A percentile compares a stretch with the other conserved stretches of the same genome.
phyloP scores from a whole-genome alignment of 2,113 vertebrate species.

The Campylomormyrus tamandua region DNA sequence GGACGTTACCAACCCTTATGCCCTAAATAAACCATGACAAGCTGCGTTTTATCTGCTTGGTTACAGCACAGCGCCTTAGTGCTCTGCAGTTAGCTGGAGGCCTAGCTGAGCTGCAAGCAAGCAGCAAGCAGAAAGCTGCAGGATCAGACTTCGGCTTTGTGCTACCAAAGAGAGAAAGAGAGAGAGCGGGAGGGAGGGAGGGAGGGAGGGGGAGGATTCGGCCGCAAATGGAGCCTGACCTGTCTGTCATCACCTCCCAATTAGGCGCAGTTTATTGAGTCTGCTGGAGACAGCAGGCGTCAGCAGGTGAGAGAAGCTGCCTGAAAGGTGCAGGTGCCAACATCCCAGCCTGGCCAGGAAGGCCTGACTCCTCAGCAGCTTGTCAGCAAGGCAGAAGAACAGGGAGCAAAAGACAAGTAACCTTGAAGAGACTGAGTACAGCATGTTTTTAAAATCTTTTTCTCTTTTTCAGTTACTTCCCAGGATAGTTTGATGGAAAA shows the following conservation, averaged over 20 bases:
- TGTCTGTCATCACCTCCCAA: conserved; percentile 68
- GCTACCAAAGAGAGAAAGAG: background rate
- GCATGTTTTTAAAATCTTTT: conserved; percentile 47
- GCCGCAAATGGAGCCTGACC: conserved; percentile 50
- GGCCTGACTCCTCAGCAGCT: conserved; percentile 22
- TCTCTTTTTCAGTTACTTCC: conserved; percentile 29
- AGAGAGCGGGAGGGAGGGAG: background rate
- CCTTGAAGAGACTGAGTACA: conserved; percentile 41
- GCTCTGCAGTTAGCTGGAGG: background rate
- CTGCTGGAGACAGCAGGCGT: conserved; percentile 57
- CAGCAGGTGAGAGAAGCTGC: conserved; percentile 58
- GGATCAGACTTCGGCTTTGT: conserved; percentile 18
- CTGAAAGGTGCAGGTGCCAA: conserved; percentile 51
- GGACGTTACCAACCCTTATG: background rate
- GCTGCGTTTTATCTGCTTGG: background rate
- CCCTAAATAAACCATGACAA: background rate
- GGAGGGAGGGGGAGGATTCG: conserved; percentile 26
- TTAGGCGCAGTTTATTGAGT: conserved; percentile 63
- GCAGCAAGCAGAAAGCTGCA: background rate
- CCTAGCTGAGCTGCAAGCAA: background rate
- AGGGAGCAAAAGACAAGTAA: conserved; percentile 20
- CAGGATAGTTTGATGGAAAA: conserved; percentile 37
- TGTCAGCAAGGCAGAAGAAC: conserved; percentile 13
- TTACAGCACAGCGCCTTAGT: background rate
- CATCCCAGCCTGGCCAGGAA: conserved; percentile 33